Evolutionary conservation across 2,888 invertebrate genomes (phyloP).

Genomic region (Norana najaformis): DNA sequence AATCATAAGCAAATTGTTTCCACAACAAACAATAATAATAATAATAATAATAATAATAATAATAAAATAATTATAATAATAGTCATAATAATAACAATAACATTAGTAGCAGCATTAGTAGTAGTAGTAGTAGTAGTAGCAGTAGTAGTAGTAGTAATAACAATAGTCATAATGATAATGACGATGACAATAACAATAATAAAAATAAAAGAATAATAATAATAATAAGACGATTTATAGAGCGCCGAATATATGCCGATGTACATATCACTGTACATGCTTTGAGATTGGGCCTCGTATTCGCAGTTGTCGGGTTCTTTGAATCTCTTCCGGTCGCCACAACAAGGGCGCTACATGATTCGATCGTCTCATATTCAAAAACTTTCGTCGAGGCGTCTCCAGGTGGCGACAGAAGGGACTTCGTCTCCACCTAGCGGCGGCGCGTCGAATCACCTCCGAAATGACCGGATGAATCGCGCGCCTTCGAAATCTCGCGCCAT

Average conservation of each 20-base stretch:
- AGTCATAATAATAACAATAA: background rate
- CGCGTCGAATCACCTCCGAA: background rate
- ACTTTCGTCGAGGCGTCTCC: background rate
- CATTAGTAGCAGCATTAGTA: background rate
- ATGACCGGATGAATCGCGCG: background rate
- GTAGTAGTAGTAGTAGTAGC: background rate
- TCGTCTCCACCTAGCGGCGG: background rate
- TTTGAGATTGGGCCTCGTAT: too few species aligned
- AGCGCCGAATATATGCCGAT: too few species aligned
- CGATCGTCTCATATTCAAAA: background rate
- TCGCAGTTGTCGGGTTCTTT: too few species aligned
- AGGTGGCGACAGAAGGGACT: background rate
- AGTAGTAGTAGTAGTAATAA: background rate
- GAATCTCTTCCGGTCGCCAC: too few species aligned
- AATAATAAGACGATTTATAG: too few species aligned
- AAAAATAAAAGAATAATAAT: background rate
- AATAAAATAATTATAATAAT: background rate
- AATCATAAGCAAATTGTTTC: too few species aligned
- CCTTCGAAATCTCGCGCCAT: background rate
- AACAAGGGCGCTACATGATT: background rate
- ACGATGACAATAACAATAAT: background rate
- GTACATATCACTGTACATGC: too few species aligned
- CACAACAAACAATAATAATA: background rate
- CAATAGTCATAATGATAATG: background rate
- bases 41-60: background rate